Conservation (phyloP, 2,888 invertebrate genomes). For the Argyra leucocephala region DNA sequence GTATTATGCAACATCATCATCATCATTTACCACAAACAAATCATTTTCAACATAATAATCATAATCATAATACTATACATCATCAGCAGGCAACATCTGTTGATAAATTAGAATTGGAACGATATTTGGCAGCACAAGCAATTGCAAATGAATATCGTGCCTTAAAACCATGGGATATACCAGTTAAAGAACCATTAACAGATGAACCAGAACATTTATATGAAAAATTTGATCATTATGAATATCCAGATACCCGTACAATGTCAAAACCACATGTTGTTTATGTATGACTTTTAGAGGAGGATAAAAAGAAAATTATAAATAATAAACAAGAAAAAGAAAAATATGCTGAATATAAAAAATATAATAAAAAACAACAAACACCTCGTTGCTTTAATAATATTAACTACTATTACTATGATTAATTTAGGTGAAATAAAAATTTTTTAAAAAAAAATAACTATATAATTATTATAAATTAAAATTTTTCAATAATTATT, state of each 20-base stretch:
- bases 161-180: slow-evolving; percentile 42
- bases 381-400: slow-evolving; percentile 6
- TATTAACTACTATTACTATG: background rate
- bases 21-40: slow-evolving; percentile 35
- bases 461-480: too few relatives aligned
- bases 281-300: slow-evolving; percentile 47
- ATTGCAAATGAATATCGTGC: slow-evolving; percentile 44
- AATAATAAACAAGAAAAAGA: too few relatives aligned
- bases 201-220: slow-evolving; percentile 43
- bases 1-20: slow-evolving; percentile 42
- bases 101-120: slow-evolving; percentile 42
- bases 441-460: too few relatives aligned
- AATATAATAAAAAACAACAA: background rate
- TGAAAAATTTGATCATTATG: slow-evolving; percentile 44
- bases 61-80: slow-evolving; percentile 25
- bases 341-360: too few relatives aligned
- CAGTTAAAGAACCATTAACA: slow-evolving; percentile 37
- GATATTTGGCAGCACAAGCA: slow-evolving; percentile 42
- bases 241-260: slow-evolving; percentile 44
- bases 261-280: slow-evolving; percentile 46
- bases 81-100: slow-evolving; percentile 31
- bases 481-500: too few relatives aligned
- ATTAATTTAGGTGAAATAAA: background rate
- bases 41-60: slow-evolving; percentile 27
- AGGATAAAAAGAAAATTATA: slow-evolving; percentile 19